Base-by-base conservation (phyloP, 2,888 invertebrate species). In the Antheraea yamamai region DNA sequence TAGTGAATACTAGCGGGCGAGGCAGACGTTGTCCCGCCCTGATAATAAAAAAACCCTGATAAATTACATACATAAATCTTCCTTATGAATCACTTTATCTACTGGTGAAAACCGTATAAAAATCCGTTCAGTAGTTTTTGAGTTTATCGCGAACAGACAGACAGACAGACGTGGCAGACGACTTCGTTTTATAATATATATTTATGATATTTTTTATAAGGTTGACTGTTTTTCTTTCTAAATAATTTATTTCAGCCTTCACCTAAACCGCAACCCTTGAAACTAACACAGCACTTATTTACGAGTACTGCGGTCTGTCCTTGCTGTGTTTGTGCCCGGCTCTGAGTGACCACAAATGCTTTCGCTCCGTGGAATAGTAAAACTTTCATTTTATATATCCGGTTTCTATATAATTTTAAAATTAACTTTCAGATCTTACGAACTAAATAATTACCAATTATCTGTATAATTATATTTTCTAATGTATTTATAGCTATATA, bases 231-330 rank as follows among this genome's bases (percentile, higher is more conserved):
- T 18, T 52, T 4, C 52, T 52, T 58, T n/a, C 6, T 6, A 20
- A 58, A 58, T 58, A 7, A 58, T 58, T 58, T 12, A 30, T 66
- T 66, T 7, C 39, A 35, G 20, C 35, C 35, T 70, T 39, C 39
- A 70, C 10, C 10, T 20, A 20, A 70, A 39, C 23, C 70, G 35
- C 39, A 39, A 70, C 39, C 70, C 70, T 70, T 39, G 70, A 39
- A 70, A 39, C 12, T 20, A 39, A 39, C 23, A n/a, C 20, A 68
- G 78, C 76, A 18, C 73, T 72, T 78, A 73, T 79, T 80, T 78
- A 79, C 73, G 78, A 72, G 66, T 58, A 35, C n/a, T 81, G 80
- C 75, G 80, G 84, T 81, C 35, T 68, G 73, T 79, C 75, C 74
- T 76, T 79, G 81, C 78, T 82, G 83, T 66, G 18, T 81, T 70